Evolutionary conservation across 2,797 vertebrate genomes (phyloP), one percentile per base, ranked within the genome.

Genomic region (Moxostoma hubbsi): DNA sequence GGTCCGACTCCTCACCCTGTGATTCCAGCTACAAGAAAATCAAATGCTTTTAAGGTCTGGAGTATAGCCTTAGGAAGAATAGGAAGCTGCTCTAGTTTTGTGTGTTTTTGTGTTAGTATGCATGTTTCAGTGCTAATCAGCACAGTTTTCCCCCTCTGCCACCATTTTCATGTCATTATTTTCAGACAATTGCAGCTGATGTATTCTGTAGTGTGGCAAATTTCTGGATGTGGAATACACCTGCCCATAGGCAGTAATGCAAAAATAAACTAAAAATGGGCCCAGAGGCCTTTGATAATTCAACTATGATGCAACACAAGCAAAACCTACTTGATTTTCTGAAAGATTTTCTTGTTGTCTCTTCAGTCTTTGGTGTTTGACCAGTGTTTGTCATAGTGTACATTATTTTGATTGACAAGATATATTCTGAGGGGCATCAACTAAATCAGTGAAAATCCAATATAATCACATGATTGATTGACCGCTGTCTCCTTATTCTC

Each of bases 171-270:
- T 68, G 53, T 61, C 12, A 24, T 24, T 75, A 76, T 82, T 82
- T 82, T 81, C 78, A 82, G 80, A 79, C 76, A 82, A 67, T 82
- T 79, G 76, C 43, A 76, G 36, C 57, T 73, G n/a, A 73, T 73
- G 71, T 47, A 62, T 73, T 64, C 11, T 64, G 36, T 74, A 51
- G 50, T 9, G 75, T 16, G 15, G 45, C 36, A 36, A 36, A 49
- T 49, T 5, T 15, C 47, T 43, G 45, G 51, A 36, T 7, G 7
- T 50, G 45, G 62, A 65, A 64, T 53, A 16, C 46, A 59, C 45
- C 12, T 59, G 16, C 45, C 36, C 4, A 36, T 2, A 36, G 36
- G 36, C 36, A 36, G 36, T 36, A 36, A 36, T 36, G 36, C 15
- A 61, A 49, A 63, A 9, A 11, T 54, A 50, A 45, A 65, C 43